Evolutionary conservation across 2,888 invertebrate species (phyloP), one percentile per base, ranked within the genome.

Genomic region (Lithosia quadra): DNA sequence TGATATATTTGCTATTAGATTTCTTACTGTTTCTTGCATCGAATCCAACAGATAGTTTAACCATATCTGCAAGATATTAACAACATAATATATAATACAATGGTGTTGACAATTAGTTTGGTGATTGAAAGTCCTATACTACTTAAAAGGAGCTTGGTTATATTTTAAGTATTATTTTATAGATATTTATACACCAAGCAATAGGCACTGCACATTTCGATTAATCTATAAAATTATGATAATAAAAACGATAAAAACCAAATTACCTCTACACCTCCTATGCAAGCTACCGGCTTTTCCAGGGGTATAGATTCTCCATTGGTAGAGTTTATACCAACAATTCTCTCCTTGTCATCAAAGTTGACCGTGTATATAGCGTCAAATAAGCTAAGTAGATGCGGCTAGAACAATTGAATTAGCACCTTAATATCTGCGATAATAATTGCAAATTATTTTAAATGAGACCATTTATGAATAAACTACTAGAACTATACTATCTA

Each of bases 331-430:
- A 98, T 97, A 0, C 96, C 96, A 28, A 96, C 80, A 69, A 98
- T 98, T 66, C 96, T 95, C 75, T 98, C 98, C 84, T 97, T 97
- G 63, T 97, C 97, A 88, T 97, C 97, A 85, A 98, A 98, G 76
- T 97, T 97, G 34, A 97, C 97, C 65, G 95, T 96, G 78, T 96
- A 97, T 49, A 98, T 95, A 57, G 98, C 98, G 88, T 98, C 98
- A 91, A 98, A 98, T 73, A 98, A 96, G 86, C 98, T 98, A 28
- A 97, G 96, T 71, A 98, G 93, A 91, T 98, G 98, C 7, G 96
- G 95, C 90, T 97, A 72, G 82, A 83, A 76, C n/a, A 74, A 22
- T 22, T 13, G 1, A 34, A 9, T 15, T 15, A 33, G 4, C 21
- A 36, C 11, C 10, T 56, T 15, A 3, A 57, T 18, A 1, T 49